These are phyloP conservation scores for Nasonia giraulti DNA, from an alignment of 1,140 invertebrate species.

Conservation along the genomic window DNA sequence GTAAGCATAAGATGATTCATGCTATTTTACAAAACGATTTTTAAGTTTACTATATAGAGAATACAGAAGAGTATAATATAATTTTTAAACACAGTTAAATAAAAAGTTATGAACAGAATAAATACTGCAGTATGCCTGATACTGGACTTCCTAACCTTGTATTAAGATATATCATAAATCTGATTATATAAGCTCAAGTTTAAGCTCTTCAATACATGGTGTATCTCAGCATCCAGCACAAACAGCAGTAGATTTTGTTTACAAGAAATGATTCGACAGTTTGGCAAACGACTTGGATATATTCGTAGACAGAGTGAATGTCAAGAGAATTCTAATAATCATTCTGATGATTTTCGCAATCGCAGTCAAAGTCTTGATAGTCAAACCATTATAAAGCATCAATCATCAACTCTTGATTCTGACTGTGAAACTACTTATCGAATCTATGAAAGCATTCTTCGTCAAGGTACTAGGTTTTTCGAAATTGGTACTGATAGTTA, in stretches of 20 bases:
- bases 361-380: slow-evolving; percentile 86
- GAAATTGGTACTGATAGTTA: neutral
- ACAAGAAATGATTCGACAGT: slow-evolving; percentile 80
- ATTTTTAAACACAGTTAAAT: no score
- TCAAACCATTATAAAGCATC: slow-evolving; percentile 61
- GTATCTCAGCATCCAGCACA: neutral
- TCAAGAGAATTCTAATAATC: slow-evolving; percentile 72
- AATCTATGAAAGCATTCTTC: slow-evolving; percentile 86
- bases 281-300: slow-evolving; percentile 77
- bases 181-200: no score
- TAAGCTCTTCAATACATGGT: no score
- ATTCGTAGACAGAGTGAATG: slow-evolving; percentile 72
- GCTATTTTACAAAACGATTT: no score
- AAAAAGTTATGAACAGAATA: no score
- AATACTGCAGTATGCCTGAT: no score
- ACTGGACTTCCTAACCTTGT: no score
- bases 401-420: slow-evolving; percentile 71
- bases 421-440: slow-evolving; percentile 88
- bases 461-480: slow-evolving; percentile 80
- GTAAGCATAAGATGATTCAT: no score
- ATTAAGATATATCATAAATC: no score
- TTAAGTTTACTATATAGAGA: no score
- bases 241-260: neutral
- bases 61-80: no score
- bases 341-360: slow-evolving; percentile 80